A percentile compares a stretch with the other conserved stretches of the same genome.
phyloP scores from a whole-genome alignment of 2,888 invertebrate species.

The Watsonalla cultraria region DNA sequence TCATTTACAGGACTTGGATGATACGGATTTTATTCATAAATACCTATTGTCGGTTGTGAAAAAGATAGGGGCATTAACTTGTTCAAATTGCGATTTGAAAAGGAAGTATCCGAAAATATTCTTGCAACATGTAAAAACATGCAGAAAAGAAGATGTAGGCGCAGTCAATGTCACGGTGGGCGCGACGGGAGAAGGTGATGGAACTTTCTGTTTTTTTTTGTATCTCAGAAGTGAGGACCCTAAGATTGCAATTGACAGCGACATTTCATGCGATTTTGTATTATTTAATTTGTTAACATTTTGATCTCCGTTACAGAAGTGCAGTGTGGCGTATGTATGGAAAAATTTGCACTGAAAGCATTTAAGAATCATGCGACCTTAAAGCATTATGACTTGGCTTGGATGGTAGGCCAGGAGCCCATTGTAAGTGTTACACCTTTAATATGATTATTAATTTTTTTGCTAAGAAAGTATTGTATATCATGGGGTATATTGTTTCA shows the following conservation, averaged over 20 bases:
- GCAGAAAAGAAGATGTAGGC: slow-evolving; percentile 6
- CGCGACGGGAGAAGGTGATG: neutral
- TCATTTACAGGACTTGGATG: neutral
- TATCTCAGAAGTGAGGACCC: no score
- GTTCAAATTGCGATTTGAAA: neutral
- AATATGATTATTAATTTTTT: no score
- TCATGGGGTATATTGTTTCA: slow-evolving; percentile 39
- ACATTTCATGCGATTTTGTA: no score
- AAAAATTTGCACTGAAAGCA: slow-evolving; percentile 23
- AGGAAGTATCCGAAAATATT: slow-evolving; percentile 12
- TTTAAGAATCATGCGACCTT: slow-evolving; percentile 48
- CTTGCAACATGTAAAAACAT: slow-evolving; percentile 13
- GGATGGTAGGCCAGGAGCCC: slow-evolving; percentile 45
- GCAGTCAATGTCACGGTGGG: neutral
- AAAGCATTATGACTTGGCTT: slow-evolving; percentile 55
- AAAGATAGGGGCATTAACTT: slow-evolving; percentile 2
- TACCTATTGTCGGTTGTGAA: slow-evolving; percentile 2
- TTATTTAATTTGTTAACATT: no score
- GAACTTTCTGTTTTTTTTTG: no score
- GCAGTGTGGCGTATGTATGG: slow-evolving; percentile 44
- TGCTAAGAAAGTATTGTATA: no score
- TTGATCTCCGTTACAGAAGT: slow-evolving; percentile 1
- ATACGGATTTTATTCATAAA: neutral
- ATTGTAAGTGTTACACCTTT: slow-evolving; percentile 37
- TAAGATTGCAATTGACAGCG: no score